Percentiles rank a stretch among this genome's conserved stretches.
Conservation (phyloP, 2,888 invertebrate species). For the Chydorus sphaericus region DNA sequence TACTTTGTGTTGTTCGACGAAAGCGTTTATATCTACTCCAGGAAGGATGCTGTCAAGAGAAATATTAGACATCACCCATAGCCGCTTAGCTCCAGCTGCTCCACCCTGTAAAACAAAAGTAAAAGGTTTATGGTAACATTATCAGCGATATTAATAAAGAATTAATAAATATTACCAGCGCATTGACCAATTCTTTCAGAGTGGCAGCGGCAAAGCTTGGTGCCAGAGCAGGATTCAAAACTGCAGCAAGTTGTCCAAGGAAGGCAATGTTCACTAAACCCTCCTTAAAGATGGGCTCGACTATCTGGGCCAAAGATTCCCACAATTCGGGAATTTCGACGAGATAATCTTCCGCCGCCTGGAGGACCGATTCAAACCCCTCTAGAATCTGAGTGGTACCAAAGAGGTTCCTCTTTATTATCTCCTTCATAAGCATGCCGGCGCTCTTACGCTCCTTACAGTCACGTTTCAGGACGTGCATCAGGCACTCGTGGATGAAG, state of each 20-base stretch:
- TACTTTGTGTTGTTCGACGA: no score
- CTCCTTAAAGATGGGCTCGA: slow-evolving; percentile 39
- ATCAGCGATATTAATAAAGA: no score
- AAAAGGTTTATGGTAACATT: no score
- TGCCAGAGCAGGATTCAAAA: not conserved
- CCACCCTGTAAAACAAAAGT: no score
- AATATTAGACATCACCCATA: no score
- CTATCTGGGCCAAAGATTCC: slow-evolving; percentile 58
- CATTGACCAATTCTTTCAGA: slow-evolving; percentile 40
- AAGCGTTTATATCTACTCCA: no score
- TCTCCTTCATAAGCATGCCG: slow-evolving; percentile 38
- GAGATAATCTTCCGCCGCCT: slow-evolving; percentile 51
- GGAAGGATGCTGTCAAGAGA: no score
- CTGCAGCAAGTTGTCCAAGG: slow-evolving; percentile 24
- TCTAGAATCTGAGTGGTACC: slow-evolving; percentile 33
- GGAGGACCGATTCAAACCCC: slow-evolving; percentile 48
- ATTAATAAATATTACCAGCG: slow-evolving; percentile 38
- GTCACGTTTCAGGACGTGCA: slow-evolving; percentile 27
- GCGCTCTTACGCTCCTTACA: slow-evolving; percentile 29
- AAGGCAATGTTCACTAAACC: slow-evolving; percentile 32
- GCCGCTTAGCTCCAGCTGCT: no score
- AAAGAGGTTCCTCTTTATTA: slow-evolving; percentile 35
- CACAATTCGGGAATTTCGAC: slow-evolving; percentile 77
- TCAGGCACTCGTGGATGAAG: slow-evolving; percentile 25
- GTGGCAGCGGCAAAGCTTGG: slow-evolving; percentile 38